Evolutionary conservation across 2,797 vertebrate species (phyloP).

Genomic region (Zenarchopterus dispar): DNA sequence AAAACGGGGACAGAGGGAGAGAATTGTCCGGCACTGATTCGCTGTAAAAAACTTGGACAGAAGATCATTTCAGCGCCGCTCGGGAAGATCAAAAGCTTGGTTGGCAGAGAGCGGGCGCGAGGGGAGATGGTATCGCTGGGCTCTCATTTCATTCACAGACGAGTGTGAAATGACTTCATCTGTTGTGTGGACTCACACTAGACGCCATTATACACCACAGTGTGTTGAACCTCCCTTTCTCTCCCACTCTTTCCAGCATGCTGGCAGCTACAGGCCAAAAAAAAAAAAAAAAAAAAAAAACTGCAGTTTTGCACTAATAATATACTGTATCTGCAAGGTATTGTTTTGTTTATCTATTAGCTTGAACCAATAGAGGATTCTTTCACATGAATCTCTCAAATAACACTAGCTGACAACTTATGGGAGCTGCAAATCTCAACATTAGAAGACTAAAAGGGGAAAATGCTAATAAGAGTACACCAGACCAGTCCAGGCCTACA

Average conservation of each 20-base stretch:
- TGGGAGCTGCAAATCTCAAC: neutral
- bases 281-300: slow-evolving; percentile 19
- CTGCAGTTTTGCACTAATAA: slow-evolving; percentile 48
- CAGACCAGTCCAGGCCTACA: slow-evolving; percentile 53
- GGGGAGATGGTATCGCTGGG: slow-evolving; percentile 71
- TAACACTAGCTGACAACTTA: slow-evolving; percentile 17
- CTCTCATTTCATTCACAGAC: slow-evolving; percentile 79
- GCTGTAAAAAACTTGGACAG: slow-evolving; percentile 75
- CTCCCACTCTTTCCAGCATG: slow-evolving; percentile 41
- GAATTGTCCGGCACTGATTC: slow-evolving; percentile 80
- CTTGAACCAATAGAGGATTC: slow-evolving; percentile 35
- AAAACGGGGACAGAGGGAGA: slow-evolving; percentile 74
- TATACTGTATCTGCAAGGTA: slow-evolving; percentile 45
- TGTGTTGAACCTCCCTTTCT: slow-evolving; percentile 56
- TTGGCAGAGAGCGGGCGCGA: slow-evolving; percentile 58
- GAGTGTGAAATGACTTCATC: slow-evolving; percentile 83
- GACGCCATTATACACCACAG: slow-evolving; percentile 73
- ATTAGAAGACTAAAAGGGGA: slow-evolving; percentile 10
- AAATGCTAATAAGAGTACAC: slow-evolving; percentile 43
- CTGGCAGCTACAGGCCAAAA: slow-evolving; percentile 53
- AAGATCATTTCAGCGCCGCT: slow-evolving; percentile 74
- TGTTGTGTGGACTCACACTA: slow-evolving; percentile 71
- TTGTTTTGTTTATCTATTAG: slow-evolving; percentile 41
- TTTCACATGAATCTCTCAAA: slow-evolving; percentile 13
- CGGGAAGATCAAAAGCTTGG: slow-evolving; percentile 78